A percentile compares a stretch with the other conserved stretches of the same genome.
Conservation (phyloP, 2,797 vertebrate genomes). For the Ptychobarbus kaznakovi region DNA sequence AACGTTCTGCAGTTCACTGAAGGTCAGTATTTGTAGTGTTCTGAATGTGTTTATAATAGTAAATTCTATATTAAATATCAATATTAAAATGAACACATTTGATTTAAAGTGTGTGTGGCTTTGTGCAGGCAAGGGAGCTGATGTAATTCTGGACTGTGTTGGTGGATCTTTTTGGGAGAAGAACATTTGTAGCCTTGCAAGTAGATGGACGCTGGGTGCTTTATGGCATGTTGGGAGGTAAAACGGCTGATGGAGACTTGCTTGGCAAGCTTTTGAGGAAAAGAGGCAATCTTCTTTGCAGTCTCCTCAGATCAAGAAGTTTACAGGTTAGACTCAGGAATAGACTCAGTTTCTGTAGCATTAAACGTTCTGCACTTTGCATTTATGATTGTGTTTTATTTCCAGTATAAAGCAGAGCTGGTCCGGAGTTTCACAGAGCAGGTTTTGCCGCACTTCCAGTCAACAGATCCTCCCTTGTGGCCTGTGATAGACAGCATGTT, state of each 20-base stretch:
- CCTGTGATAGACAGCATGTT: constrained; percentile 81
- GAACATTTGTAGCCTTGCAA: constrained; percentile 80
- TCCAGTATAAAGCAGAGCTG: constrained; percentile 85
- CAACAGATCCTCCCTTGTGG: constrained; percentile 64
- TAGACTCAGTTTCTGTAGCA: neutral
- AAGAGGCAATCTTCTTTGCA: constrained; percentile 81
- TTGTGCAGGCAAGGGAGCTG: constrained; percentile 79
- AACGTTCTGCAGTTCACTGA: constrained; percentile 79
- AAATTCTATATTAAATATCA: neutral
- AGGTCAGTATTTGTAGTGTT: constrained; percentile 69
- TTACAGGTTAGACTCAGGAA: constrained; percentile 67
- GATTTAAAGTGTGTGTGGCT: neutral
- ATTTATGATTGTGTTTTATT: neutral
- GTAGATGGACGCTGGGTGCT: constrained; percentile 86
- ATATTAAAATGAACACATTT: neutral
- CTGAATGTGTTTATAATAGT: neutral
- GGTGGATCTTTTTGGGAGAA: constrained; percentile 84
- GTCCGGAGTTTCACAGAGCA: constrained; percentile 77
- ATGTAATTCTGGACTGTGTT: constrained; percentile 87
- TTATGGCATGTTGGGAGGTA: constrained; percentile 84
- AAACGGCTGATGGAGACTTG: constrained; percentile 78
- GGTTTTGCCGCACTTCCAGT: constrained; percentile 77
- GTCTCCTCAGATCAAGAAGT: constrained; percentile 81
- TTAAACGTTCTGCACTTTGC: neutral
- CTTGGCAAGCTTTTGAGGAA: constrained; percentile 83